phyloP scores from a whole-genome alignment of 2,888 invertebrate genomes.

The Drosophila bunnanda region DNA sequence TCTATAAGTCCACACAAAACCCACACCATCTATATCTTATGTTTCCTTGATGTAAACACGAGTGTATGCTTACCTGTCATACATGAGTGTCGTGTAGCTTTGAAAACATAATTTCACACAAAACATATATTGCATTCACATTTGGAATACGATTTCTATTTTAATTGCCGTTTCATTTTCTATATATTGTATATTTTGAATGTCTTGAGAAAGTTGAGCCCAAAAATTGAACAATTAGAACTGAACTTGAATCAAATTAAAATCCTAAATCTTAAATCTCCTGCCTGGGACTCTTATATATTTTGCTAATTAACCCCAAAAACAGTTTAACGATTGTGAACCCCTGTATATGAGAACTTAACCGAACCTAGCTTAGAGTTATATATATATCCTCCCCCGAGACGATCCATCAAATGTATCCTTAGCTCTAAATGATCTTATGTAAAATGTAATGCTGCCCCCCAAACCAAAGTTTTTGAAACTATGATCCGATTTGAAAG shows the following conservation, averaged over 20 bases:
- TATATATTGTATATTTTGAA: slow-evolving; percentile 18
- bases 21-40: background rate
- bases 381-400: background rate
- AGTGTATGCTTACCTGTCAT: background rate
- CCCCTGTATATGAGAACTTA: slow-evolving; percentile 16
- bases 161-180: slow-evolving; percentile 14
- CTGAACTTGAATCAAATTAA: background rate
- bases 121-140: slow-evolving; percentile 12
- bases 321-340: background rate
- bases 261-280: background rate
- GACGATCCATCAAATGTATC: background rate
- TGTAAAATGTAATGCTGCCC: background rate
- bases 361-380: slow-evolving; percentile 14
- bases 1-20: slow-evolving; percentile 6
- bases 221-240: slow-evolving; percentile 3
- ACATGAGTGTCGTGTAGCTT: slow-evolving; percentile 16
- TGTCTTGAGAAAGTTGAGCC: slow-evolving; percentile 7
- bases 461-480: background rate
- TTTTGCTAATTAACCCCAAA: slow-evolving; percentile 8
- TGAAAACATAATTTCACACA: slow-evolving; percentile 1
- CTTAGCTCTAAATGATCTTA: slow-evolving; percentile 5
- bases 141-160: slow-evolving; percentile 12
- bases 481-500: slow-evolving; percentile 6
- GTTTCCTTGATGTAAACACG: background rate
- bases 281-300: background rate